Evolutionary conservation across 2,888 invertebrate species (phyloP).

Genomic region (Alcis repandata): DNA sequence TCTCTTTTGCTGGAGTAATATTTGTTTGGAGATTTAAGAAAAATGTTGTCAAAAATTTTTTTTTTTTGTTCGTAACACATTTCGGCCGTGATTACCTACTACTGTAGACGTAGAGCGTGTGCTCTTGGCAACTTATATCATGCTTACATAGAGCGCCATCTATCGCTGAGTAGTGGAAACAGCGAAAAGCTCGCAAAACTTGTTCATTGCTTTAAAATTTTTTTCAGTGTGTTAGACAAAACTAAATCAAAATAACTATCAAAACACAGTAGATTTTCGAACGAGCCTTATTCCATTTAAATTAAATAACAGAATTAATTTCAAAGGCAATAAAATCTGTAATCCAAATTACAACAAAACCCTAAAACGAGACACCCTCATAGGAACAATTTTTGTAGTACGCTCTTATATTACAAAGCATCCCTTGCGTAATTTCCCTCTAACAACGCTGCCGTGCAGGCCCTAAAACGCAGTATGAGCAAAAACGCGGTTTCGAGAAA

Average conservation of each 20-base stretch:
- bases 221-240: too few relatives aligned
- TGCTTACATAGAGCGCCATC: conserved; percentile 54
- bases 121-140: background rate
- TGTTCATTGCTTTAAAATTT: too few relatives aligned
- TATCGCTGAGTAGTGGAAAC: conserved; percentile 60
- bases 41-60: too few relatives aligned
- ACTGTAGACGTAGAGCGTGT: background rate
- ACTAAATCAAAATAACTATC: too few relatives aligned
- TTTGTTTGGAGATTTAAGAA: background rate
- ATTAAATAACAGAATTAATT: background rate
- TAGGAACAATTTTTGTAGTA: conserved; percentile 15
- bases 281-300: background rate
- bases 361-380: background rate
- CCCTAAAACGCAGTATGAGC: too few relatives aligned
- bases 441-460: too few relatives aligned
- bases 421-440: conserved; percentile 32
- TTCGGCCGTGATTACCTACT: too few relatives aligned
- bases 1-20: background rate
- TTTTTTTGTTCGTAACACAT: too few relatives aligned
- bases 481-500: too few relatives aligned
- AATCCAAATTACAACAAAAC: background rate
- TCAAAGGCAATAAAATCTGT: background rate
- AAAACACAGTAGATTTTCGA: too few relatives aligned
- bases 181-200: conserved; percentile 22
- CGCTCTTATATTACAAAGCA: conserved; percentile 26